These are phyloP conservation scores for Phaedon cochleariae DNA, from an alignment of 2,888 invertebrate genomes.

Conservation along the genomic window DNA sequence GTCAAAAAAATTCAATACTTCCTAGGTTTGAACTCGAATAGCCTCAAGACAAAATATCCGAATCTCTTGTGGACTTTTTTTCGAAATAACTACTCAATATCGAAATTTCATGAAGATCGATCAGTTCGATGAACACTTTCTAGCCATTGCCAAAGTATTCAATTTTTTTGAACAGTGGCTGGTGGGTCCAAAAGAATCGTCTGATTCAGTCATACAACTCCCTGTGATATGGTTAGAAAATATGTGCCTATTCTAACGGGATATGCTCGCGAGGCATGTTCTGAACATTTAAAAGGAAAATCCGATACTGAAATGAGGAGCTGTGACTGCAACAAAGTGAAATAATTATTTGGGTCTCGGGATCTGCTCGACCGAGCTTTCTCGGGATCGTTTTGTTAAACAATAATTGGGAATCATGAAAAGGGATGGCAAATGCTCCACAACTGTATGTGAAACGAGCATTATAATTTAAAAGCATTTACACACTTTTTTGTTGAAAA, in stretches of 20 bases:
- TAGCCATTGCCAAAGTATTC: too few species aligned
- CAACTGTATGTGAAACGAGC: conserved; percentile 50
- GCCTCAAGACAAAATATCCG: too few species aligned
- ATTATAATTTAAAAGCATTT: conserved; percentile 58
- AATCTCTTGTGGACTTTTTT: too few species aligned
- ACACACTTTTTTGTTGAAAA: conserved; percentile 54
- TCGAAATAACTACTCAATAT: too few species aligned
- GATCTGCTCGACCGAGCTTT: not conserved
- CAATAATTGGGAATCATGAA: conserved; percentile 33
- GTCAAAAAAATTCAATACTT: too few species aligned
- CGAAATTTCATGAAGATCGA: too few species aligned
- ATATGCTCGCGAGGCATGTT: conserved; percentile 51
- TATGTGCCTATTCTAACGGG: conserved; percentile 59
- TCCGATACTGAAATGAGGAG: conserved; percentile 50
- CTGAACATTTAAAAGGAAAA: conserved; percentile 45
- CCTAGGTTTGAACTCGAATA: too few species aligned
- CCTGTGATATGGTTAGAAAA: conserved; percentile 58
- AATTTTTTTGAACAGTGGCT: too few species aligned
- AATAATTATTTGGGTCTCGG: conserved; percentile 3
- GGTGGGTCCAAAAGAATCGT: conserved; percentile 20
- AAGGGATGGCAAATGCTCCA: conserved; percentile 60
- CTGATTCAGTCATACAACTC: conserved; percentile 36
- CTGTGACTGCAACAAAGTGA: conserved; percentile 61
- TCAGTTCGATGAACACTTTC: too few species aligned
- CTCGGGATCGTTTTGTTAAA: conserved; percentile 11